Base-by-base conservation (phyloP, 2,888 invertebrate species). In the Pycnomerus fuliginosus region DNA sequence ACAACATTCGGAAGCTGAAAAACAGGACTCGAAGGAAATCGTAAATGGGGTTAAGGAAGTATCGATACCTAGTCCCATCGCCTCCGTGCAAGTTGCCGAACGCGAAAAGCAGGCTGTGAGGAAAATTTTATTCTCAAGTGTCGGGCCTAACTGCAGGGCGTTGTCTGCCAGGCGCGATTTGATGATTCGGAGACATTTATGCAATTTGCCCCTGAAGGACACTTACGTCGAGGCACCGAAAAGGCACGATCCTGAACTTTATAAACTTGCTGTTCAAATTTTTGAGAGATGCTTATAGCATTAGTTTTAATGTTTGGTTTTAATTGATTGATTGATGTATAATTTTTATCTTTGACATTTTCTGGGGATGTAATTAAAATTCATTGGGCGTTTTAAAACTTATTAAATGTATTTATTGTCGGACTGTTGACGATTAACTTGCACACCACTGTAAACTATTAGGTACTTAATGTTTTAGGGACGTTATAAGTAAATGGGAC, bases 91-190 rank as follows among this genome's bases (percentile, higher is more conserved):
- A 74, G 82, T 83, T 42, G 80, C 83, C 1, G 72, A 80, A 31
- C 73, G 80, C 39, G 78, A 80, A 49, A 74, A 80, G 14, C 75
- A 76, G 48, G 76, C 77, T n/a, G 77, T 82, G 45, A 76, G 84
- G 7, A 80, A 79, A 32, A 75, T 74, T 30, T 62, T 87, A 2
- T 77, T 90, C 52, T 79, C 81, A 46, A 83, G 83, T 61, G 80
- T 87, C 27, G 88, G 88, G 11, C 83, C 84, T 27, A 84, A 82
- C 58, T 83, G 87, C 16, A 77, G 87, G 10, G 91, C 90, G 0
- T 70, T 91, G 31, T 87, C 87, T 55, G 90, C 91, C 3, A 77
- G 90, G 11, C 77, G 85, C 35, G 92, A 92, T 67, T 73, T 91
- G 43, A 83, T 85, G 16, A 77, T 91, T 45, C 75, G 85, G 4